phyloP scores from a whole-genome alignment of 2,113 vertebrate genomes.

The Neopipo cinnamomea region DNA sequence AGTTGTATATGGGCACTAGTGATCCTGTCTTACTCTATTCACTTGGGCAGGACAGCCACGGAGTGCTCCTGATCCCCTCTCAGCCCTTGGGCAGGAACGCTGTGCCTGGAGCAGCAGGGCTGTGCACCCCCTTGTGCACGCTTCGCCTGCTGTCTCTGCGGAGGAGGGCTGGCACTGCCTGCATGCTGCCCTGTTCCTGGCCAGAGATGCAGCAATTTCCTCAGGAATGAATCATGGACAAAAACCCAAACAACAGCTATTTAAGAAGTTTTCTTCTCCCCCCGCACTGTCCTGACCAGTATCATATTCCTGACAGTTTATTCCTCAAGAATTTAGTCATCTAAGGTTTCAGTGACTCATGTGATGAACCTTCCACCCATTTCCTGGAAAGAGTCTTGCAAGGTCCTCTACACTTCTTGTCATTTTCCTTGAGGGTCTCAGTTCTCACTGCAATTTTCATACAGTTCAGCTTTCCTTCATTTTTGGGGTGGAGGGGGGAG shows the following conservation, averaged over 20 bases:
- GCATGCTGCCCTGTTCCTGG: neutral
- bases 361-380: constrained; percentile 35
- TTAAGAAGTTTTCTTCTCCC: constrained; percentile 23
- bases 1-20: neutral
- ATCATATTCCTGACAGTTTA: constrained; percentile 53
- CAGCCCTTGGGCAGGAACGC: neutral
- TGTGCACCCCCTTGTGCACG: neutral
- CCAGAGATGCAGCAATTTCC: constrained; percentile 25
- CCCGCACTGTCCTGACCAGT: neutral
- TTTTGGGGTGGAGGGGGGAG: neutral
- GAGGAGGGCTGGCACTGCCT: neutral
- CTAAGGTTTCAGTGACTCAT: constrained; percentile 60
- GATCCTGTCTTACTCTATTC: neutral
- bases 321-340: constrained; percentile 45
- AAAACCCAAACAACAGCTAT: neutral
- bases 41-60: neutral
- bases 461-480: neutral
- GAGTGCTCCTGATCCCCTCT: neutral
- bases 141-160: neutral
- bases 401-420: neutral
- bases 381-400: constrained; percentile 28
- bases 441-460: neutral
- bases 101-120: neutral
- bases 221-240: constrained; percentile 25
- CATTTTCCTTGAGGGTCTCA: neutral